These are phyloP conservation scores for Drosophila atripex DNA, from an alignment of 2,888 invertebrate species.

Conservation along the genomic window DNA sequence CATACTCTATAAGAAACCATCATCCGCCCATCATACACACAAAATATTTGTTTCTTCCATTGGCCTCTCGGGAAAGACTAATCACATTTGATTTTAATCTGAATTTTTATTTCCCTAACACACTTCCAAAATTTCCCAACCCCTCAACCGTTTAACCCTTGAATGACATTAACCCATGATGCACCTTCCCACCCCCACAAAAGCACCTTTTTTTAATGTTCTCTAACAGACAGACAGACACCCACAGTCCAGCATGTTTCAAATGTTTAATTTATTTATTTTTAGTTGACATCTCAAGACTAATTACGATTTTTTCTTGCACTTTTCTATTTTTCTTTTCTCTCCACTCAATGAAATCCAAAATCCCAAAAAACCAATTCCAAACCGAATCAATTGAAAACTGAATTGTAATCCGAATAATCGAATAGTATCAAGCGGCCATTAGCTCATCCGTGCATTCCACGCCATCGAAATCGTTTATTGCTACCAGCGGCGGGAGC, in stretches of 20 bases:
- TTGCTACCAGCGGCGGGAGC: constrained; percentile 75
- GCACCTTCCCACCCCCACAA: no score
- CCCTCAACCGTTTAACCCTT: constrained; percentile 28
- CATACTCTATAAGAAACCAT: no score
- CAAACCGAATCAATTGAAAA: constrained; percentile 21
- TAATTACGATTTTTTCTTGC: constrained; percentile 76
- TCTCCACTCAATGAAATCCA: constrained; percentile 47
- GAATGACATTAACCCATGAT: constrained; percentile 21
- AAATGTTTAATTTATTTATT: constrained; percentile 53
- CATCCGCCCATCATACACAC: background rate
- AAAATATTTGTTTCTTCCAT: constrained; percentile 53
- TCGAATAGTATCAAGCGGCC: constrained; percentile 92
- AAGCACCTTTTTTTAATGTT: constrained; percentile 11
- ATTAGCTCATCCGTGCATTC: constrained; percentile 88
- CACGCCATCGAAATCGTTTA: constrained; percentile 88
- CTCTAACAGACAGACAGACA: no score
- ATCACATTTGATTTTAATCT: constrained; percentile 76
- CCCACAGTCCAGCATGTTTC: constrained; percentile 63
- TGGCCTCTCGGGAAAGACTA: constrained; percentile 85
- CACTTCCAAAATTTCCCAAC: constrained; percentile 16
- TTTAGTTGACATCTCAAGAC: constrained; percentile 69
- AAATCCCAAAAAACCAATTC: constrained; percentile 13
- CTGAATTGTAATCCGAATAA: constrained; percentile 35
- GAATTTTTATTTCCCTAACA: constrained; percentile 45
- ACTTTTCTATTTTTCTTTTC: constrained; percentile 78